Evolutionary conservation across 1,140 invertebrate species (phyloP), one percentile per base, ranked within the genome.

Genomic region (Scaptomyza montana): DNA sequence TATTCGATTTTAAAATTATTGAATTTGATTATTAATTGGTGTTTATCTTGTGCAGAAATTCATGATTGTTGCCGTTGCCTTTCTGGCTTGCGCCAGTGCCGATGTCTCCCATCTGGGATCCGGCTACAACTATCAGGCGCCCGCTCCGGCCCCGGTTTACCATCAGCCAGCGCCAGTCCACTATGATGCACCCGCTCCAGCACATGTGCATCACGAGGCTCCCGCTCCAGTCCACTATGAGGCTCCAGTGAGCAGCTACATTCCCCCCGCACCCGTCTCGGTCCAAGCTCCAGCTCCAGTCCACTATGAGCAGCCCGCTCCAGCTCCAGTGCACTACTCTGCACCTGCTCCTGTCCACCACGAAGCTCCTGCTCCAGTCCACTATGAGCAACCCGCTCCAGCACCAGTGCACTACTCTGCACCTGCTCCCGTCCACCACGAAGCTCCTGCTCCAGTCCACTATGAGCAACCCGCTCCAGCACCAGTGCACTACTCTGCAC

Each of bases 31-130:
- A 36, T 30, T 8, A 49, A 7, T 19, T 16, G 60, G 30, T 67
- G 19, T 13, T 28, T 43, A 28, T 10, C 65, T 1, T 51, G 16
- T 63, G 25, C 21, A 90, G 87, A 90, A 87, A 84, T 84, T 90
- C 80, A 47, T 90, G 49, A 46, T 84, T 60, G 64, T 87, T 46
- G 72, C 80, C 55, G 80, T 90, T 61, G 82, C 87, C 82, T 86
- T 90, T 41, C 55, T 90, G 87, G 87, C 82, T n/a, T 78, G 51
- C 60, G 87, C 77, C 55, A 80, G 77, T 60, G 87, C 79, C 30
- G 87, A 90, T 84, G 87, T 90, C 12, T 78, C 87, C 54, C 79
- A 90, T 8, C 9, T 90, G 74, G 67, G 78, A 0, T 80, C 90
- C 63, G 81, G 81, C 6, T 82, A 86, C 50, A 73, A 90, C 62